Evolutionary conservation across 2,797 vertebrate genomes (phyloP), one percentile per base, ranked within the genome.

Genomic region (Platalea minor): DNA sequence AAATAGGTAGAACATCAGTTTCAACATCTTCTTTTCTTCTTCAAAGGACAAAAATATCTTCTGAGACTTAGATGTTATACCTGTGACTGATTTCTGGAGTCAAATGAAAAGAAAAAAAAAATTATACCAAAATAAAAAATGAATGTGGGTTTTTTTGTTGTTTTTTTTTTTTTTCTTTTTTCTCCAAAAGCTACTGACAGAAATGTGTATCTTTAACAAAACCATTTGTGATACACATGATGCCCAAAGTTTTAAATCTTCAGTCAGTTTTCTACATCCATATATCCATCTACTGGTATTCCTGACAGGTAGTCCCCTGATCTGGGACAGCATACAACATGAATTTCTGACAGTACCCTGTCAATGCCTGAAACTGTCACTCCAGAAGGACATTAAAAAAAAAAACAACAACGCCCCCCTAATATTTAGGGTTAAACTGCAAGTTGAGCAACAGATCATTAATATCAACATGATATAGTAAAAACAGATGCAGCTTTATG

Each of bases 381-480:
- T 77, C 23, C 43, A 77, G 17, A 67, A 75, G 48, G n/a, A 43
- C 10, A 53, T 39, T 35, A 20, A 68, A 61, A n/a, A 67, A 76
- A 26, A 76, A 26, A 4, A 7, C 13, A 68, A 6, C 25, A 53
- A 19, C 1, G 1, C 3, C 7, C 15, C 24, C 7, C 20, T 21
- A 56, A 33, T 45, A 56, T 69, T 39, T n/a, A 77, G 21, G 10
- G 25, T 72, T 77, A 54, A 88, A 65, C 11, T 89, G 19, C 33
- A 74, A 53, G 21, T 25, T 68, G 20, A 81, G n/a, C 33, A 59
- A 67, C 8, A 63, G 61, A 63, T 41, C 46, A 50, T 69, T 78
- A 68, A 63, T 46, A 74, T 2, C 21, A 33, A 70, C 20, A 48
- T 13, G 25, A 37, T 33, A 63, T 0, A 69, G 23, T 69, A 80